phyloP scores from a whole-genome alignment of 2,888 invertebrate species.

The Rugalucina vietnamica region DNA sequence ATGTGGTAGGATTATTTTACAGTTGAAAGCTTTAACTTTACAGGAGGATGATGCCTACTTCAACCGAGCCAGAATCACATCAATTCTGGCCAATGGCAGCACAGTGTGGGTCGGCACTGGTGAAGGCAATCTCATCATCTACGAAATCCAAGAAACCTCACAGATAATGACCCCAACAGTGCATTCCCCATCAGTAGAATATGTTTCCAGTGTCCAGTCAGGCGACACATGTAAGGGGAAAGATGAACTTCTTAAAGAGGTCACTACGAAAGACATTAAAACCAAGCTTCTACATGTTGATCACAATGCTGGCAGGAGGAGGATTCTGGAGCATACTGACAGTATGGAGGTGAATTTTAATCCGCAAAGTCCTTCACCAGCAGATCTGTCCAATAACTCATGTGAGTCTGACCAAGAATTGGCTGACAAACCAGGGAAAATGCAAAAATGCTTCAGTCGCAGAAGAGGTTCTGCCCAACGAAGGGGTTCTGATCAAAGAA shows the following conservation, averaged over 20 bases:
- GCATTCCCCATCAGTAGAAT: slow-evolving; percentile 64
- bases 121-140: slow-evolving; percentile 84
- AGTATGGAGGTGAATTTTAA: neutral
- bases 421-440: no score
- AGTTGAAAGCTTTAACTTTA: slow-evolving; percentile 1
- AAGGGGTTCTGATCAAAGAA: no score
- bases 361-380: neutral
- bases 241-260: neutral
- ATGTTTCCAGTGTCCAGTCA: slow-evolving; percentile 44
- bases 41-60: slow-evolving; percentile 83
- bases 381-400: no score
- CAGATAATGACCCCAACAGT: slow-evolving; percentile 74
- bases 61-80: slow-evolving; percentile 83
- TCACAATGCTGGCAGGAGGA: neutral
- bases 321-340: neutral
- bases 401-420: no score
- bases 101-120: slow-evolving; percentile 85
- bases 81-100: slow-evolving; percentile 82
- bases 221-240: neutral
- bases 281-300: neutral
- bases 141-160: slow-evolving; percentile 75
- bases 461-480: no score
- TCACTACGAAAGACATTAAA: neutral
- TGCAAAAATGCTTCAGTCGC: no score
- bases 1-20: neutral